phyloP scores from a whole-genome alignment of 2,797 vertebrate genomes.

The Bovichtus diacanthus region DNA sequence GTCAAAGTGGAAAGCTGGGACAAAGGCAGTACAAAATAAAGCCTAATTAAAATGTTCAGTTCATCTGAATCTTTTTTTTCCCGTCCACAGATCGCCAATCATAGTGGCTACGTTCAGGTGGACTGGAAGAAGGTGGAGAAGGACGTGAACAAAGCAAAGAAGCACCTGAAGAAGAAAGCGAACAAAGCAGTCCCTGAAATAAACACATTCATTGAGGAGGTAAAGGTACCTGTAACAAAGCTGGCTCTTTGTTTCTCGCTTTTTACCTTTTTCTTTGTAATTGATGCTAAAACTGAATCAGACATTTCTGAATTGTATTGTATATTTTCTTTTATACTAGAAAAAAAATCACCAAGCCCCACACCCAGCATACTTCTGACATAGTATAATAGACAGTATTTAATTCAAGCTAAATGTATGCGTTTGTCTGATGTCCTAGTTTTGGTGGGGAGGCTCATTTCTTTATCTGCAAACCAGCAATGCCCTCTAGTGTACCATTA shows the following conservation, averaged over 20 bases:
- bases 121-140: slow-evolving; percentile 99
- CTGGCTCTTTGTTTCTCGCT: slow-evolving; percentile 44
- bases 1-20: background rate
- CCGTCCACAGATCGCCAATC: slow-evolving; percentile 92
- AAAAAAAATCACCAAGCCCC: background rate
- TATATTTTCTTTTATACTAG: background rate
- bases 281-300: background rate
- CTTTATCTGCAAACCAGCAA: slow-evolving; percentile 28
- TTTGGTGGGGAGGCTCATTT: background rate
- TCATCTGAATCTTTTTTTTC: background rate
- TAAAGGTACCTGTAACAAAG: slow-evolving; percentile 80
- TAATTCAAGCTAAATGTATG: background rate
- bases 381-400: too few relatives aligned
- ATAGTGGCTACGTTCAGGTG: slow-evolving; percentile 96
- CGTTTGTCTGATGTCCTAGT: background rate
- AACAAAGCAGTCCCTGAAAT: slow-evolving; percentile 97
- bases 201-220: slow-evolving; percentile 96
- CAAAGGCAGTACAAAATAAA: background rate
- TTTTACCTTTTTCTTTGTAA: background rate
- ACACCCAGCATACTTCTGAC: background rate
- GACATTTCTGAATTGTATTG: background rate
- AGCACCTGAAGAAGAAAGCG: slow-evolving; percentile 95
- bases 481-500: slow-evolving; percentile 63
- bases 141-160: slow-evolving; percentile 98
- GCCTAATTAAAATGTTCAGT: too few relatives aligned